A percentile compares a stretch with the other conserved stretches of the same genome.
Evolutionary conservation across 1,140 invertebrate genomes (phyloP).

Genomic region (Drosophila aff.): DNA sequence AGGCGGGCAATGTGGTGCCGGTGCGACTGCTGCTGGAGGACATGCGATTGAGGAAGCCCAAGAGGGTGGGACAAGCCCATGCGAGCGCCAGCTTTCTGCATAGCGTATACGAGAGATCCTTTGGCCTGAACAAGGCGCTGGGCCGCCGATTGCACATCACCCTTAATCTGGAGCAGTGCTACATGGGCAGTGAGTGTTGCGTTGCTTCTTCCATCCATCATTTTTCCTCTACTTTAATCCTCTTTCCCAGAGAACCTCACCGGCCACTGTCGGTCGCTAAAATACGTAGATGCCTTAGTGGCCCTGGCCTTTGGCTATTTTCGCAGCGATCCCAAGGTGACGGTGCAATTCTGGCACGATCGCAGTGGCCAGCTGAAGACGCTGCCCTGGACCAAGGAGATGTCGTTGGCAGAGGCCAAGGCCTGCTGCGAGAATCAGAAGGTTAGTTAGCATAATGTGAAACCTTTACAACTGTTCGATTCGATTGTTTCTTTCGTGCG

Average conservation of each 20-base stretch:
- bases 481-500: too few species aligned
- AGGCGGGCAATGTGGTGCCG: constrained; percentile 55
- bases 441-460: constrained; percentile 27
- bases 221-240: not conserved
- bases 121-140: constrained; percentile 60
- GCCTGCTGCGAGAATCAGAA: constrained; percentile 44
- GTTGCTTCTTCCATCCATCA: too few species aligned
- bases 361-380: constrained; percentile 47
- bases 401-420: constrained; percentile 59
- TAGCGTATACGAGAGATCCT: constrained; percentile 59
- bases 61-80: not conserved
- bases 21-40: constrained; percentile 59
- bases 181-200: constrained; percentile 67
- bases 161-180: constrained; percentile 67
- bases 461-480: not conserved
- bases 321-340: constrained; percentile 56
- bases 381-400: constrained; percentile 55
- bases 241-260: constrained; percentile 39
- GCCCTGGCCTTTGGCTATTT: constrained; percentile 76
- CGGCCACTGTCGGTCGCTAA: constrained; percentile 49
- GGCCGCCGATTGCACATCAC: constrained; percentile 72
- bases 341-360: constrained; percentile 63
- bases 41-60: constrained; percentile 23
- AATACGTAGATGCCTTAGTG: constrained; percentile 69
- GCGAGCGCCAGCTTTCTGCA: constrained; percentile 36